Evolutionary conservation across 2,888 invertebrate genomes (phyloP).

Genomic region (Cynaeus angustus): DNA sequence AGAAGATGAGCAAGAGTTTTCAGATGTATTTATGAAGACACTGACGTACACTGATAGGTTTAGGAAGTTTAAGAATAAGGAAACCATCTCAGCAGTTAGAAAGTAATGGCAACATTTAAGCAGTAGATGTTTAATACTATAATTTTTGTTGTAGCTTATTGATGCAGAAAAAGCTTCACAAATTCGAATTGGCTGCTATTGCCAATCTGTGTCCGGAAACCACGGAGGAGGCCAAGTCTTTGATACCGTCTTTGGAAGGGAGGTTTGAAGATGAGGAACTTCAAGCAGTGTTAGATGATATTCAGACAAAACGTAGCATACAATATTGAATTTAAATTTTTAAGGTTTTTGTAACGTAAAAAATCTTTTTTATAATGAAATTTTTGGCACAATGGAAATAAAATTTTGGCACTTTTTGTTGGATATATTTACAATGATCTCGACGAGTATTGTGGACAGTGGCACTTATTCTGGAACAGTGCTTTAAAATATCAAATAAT

Average conservation of each 20-base stretch:
- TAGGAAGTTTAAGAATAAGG: constrained; percentile 98
- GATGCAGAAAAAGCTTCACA: constrained; percentile 96
- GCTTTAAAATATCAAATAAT: too few species aligned
- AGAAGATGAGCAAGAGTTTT: constrained; percentile 98
- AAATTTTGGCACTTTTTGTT: neutral
- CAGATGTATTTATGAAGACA: constrained; percentile 99
- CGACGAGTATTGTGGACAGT: too few species aligned
- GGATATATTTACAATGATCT: neutral
- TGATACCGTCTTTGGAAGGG: constrained; percentile 97
- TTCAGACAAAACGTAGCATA: constrained; percentile 98
- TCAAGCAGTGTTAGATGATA: constrained; percentile 96
- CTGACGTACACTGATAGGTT: constrained; percentile 96
- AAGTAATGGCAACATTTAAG: constrained; percentile 77
- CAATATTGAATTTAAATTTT: constrained; percentile 81
- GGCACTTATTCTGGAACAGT: too few species aligned
- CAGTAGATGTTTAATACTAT: constrained; percentile 14
- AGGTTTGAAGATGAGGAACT: constrained; percentile 98
- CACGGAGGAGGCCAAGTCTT: constrained; percentile 97
- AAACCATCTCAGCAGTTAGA: constrained; percentile 96
- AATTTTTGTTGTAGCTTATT: constrained; percentile 83
- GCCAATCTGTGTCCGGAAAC: constrained; percentile 99
- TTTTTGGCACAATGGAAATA: neutral
- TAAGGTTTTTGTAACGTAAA: too few species aligned
- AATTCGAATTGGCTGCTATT: constrained; percentile 97
- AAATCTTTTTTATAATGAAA: too few species aligned